These are phyloP conservation scores for Mellivora capensis DNA, from an alignment of 2,113 vertebrate species.

Conservation along the genomic window DNA sequence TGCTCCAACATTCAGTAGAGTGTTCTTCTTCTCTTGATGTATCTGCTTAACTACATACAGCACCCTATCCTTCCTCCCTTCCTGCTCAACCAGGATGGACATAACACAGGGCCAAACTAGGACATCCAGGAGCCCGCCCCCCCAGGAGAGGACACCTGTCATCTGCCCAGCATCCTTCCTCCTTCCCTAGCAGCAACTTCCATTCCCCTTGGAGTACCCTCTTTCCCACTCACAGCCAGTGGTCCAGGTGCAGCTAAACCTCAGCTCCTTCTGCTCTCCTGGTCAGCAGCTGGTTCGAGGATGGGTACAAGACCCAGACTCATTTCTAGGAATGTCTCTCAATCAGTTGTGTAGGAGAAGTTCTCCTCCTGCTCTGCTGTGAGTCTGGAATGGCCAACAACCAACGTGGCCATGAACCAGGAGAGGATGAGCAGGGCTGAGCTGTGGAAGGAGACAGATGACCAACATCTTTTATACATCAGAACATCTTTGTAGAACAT, in stretches of 20 bases:
- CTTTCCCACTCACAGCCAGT: no score
- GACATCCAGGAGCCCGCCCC: rapidly evolving
- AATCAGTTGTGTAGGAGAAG: neutral
- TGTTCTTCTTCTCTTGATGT: neutral
- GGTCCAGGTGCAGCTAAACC: neutral
- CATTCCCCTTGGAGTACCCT: neutral
- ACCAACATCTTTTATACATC: neutral
- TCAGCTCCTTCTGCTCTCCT: neutral
- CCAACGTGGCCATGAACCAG: rapidly evolving
- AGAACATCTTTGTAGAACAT: neutral
- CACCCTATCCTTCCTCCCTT: neutral
- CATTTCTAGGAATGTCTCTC: neutral
- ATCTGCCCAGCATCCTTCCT: neutral
- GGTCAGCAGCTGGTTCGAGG: neutral
- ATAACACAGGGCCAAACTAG: neutral
- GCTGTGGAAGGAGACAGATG: neutral
- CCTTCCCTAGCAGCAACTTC: neutral
- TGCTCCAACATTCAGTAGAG: no score
- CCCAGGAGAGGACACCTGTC: neutral
- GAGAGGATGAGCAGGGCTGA: neutral
- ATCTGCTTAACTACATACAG: neutral
- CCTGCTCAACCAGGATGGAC: neutral
- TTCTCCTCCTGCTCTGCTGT: neutral
- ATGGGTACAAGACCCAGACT: neutral
- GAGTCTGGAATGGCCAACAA: neutral